These are phyloP conservation scores for Ariolimax columbianus DNA, from an alignment of 2,888 invertebrate species.

Conservation along the genomic window DNA sequence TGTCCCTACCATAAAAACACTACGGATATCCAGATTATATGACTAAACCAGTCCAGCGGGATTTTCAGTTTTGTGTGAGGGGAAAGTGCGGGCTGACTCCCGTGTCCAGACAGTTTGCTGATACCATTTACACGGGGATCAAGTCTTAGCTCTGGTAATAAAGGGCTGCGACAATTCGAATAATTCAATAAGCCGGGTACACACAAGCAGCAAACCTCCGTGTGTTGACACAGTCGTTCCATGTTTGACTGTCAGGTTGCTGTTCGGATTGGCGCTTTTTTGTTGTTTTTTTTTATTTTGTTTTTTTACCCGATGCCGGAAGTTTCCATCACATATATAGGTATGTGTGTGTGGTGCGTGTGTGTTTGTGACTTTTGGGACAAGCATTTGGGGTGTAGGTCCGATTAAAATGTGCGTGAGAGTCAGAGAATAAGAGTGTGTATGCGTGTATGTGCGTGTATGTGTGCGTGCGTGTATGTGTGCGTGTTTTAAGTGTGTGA, in stretches of 20 bases:
- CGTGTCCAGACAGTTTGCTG: not conserved
- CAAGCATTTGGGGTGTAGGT: too few relatives aligned
- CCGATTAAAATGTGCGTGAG: too few relatives aligned
- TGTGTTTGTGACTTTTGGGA: too few relatives aligned
- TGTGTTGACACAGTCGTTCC: not conserved
- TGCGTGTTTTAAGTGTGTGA: too few relatives aligned
- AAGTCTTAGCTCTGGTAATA: not conserved
- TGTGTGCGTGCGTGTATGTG: not conserved
- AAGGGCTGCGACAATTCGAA: not conserved
- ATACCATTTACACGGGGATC: slow-evolving; percentile 4
- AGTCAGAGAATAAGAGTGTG: not conserved
- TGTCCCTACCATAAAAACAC: not conserved
- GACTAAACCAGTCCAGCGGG: not conserved
- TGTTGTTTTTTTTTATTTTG: not conserved
- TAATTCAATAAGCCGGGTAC: not conserved
- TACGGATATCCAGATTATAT: not conserved
- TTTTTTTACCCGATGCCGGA: not conserved
- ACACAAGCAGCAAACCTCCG: slow-evolving; percentile 2
- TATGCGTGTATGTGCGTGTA: not conserved
- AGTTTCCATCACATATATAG: not conserved
- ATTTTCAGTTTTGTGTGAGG: not conserved
- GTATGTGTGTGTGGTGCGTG: too few relatives aligned
- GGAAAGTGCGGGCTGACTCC: not conserved
- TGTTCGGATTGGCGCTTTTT: not conserved
- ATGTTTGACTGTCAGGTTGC: not conserved